A percentile compares a stretch with the other conserved stretches of the same genome.
Evolutionary conservation across 2,797 vertebrate species (phyloP).

Genomic region (Hyperoplus immaculatus): DNA sequence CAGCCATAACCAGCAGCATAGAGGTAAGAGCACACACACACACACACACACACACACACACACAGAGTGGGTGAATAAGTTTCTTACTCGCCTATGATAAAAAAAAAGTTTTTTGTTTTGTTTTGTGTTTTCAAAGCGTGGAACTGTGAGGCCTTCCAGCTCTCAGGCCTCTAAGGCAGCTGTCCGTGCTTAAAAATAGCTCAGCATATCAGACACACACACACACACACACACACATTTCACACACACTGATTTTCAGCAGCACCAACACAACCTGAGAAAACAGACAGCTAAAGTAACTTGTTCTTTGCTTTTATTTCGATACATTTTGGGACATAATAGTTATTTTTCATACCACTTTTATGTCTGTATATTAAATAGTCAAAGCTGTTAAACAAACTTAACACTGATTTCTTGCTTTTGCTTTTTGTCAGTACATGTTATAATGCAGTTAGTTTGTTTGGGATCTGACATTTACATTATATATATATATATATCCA

Average conservation of each 20-base stretch:
- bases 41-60: constrained; percentile 18
- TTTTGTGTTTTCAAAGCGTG: not conserved
- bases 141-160: constrained; percentile 11
- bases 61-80: not conserved
- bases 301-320: not conserved
- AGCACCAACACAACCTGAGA: not conserved
- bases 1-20: not conserved
- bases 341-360: no score
- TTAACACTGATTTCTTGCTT: no score
- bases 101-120: not conserved
- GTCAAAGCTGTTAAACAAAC: no score
- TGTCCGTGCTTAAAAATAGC: constrained; percentile 67
- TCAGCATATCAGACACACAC: constrained; percentile 22
- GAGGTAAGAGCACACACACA: constrained; percentile 57
- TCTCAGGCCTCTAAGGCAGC: constrained; percentile 61
- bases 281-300: not conserved
- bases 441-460: no score
- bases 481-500: no score
- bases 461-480: no score
- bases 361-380: no score
- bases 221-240: constrained; percentile 9
- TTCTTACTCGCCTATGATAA: no score
- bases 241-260: not conserved
- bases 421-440: no score
- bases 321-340: not conserved